phyloP scores from a whole-genome alignment of 2,113 vertebrate species.

The Pterophyllum scalare region DNA sequence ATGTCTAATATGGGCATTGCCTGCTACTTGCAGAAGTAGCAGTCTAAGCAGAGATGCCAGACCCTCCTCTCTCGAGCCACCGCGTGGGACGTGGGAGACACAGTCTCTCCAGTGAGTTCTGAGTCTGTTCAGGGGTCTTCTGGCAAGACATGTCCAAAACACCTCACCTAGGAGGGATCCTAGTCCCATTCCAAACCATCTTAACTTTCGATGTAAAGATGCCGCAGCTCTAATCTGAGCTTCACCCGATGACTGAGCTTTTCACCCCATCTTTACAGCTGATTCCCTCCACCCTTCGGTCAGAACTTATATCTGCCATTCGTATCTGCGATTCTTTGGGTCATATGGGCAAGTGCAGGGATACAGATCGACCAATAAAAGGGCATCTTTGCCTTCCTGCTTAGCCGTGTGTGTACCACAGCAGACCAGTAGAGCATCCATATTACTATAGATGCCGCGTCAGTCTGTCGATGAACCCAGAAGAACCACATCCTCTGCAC shows the following conservation, averaged over 20 bases:
- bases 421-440: background rate
- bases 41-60: background rate
- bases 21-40: too few species aligned
- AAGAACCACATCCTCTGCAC: background rate
- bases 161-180: too few species aligned
- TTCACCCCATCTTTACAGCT: background rate
- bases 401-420: background rate
- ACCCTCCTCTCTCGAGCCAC: background rate
- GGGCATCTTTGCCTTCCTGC: background rate
- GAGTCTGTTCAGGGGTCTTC: background rate
- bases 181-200: too few species aligned
- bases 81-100: background rate
- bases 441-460: background rate
- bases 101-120: background rate
- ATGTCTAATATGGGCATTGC: background rate
- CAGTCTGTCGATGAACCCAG: background rate
- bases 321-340: background rate
- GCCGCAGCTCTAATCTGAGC: background rate
- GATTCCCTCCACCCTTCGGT: background rate
- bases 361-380: background rate
- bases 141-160: background rate
- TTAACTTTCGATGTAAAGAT: background rate
- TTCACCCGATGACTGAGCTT: background rate
- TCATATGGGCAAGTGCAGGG: background rate
- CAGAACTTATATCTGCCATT: background rate